Conservation (phyloP, 2,797 vertebrate species). For the Rhinoraja longicauda region DNA sequence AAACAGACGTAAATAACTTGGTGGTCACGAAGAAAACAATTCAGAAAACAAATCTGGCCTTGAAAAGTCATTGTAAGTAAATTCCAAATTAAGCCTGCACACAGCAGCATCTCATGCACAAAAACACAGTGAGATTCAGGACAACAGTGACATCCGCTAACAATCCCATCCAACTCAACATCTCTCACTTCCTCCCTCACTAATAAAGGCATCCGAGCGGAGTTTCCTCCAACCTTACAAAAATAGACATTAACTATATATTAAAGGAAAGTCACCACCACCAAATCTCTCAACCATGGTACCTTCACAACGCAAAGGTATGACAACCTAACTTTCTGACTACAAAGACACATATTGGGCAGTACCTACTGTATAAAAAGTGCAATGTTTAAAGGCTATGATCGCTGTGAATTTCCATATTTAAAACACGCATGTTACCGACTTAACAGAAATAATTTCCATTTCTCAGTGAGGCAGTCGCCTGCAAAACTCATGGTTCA, state of each 20-base stretch:
- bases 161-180: neutral
- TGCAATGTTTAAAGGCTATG: slow-evolving; percentile 49
- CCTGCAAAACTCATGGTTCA: slow-evolving; percentile 17
- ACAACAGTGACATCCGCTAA: slow-evolving; percentile 13
- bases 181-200: slow-evolving; percentile 6
- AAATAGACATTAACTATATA: slow-evolving; percentile 36
- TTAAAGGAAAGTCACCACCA: slow-evolving; percentile 36
- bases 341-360: slow-evolving; percentile 35
- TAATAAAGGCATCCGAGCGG: neutral
- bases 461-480: slow-evolving; percentile 11
- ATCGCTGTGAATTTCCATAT: slow-evolving; percentile 48
- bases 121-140: slow-evolving; percentile 15
- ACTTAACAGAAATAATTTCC: slow-evolving; percentile 48
- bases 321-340: neutral
- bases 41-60: slow-evolving; percentile 10
- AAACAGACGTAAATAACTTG: slow-evolving; percentile 26
- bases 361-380: slow-evolving; percentile 50
- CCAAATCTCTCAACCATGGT: slow-evolving; percentile 30
- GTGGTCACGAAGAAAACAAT: slow-evolving; percentile 27
- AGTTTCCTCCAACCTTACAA: slow-evolving; percentile 19
- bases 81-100: neutral
- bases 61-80: slow-evolving; percentile 25
- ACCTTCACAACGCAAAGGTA: slow-evolving; percentile 21
- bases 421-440: slow-evolving; percentile 55
- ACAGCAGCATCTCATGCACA: slow-evolving; percentile 20